These are phyloP conservation scores for Aselliscus stoliczkanus DNA, from an alignment of 2,797 vertebrate genomes.

Conservation along the genomic window DNA sequence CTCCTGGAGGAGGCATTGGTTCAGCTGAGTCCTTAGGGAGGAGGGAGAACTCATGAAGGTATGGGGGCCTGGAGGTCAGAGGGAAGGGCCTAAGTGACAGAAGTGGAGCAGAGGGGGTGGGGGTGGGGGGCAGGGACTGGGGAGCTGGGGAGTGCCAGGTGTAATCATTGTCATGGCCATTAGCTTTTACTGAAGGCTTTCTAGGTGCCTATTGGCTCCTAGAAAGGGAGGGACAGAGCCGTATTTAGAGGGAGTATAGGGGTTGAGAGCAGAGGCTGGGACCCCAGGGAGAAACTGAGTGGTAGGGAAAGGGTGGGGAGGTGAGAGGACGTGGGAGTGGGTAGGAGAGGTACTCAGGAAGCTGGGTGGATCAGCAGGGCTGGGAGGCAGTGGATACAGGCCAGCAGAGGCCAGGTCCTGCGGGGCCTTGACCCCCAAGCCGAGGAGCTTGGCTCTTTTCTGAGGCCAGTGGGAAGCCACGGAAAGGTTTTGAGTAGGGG, in stretches of 20 bases:
- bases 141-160: neutral
- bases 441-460: neutral
- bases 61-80: neutral
- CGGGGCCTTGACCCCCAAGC: neutral
- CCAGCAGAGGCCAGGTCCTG: neutral
- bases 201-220: neutral
- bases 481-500: neutral
- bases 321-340: neutral
- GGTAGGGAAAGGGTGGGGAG: no score
- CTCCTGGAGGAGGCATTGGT: neutral
- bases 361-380: neutral
- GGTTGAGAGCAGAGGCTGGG: neutral
- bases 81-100: neutral
- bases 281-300: neutral
- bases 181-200: neutral
- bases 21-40: neutral
- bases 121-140: no score
- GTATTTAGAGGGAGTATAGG: neutral
- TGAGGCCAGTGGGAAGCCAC: neutral
- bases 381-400: neutral
- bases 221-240: neutral
- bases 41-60: neutral
- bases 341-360: neutral
- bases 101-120: neutral
- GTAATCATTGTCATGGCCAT: rapidly evolving